These are phyloP conservation scores for Tortricodes alternella DNA, from an alignment of 2,888 invertebrate species.

Conservation along the genomic window DNA sequence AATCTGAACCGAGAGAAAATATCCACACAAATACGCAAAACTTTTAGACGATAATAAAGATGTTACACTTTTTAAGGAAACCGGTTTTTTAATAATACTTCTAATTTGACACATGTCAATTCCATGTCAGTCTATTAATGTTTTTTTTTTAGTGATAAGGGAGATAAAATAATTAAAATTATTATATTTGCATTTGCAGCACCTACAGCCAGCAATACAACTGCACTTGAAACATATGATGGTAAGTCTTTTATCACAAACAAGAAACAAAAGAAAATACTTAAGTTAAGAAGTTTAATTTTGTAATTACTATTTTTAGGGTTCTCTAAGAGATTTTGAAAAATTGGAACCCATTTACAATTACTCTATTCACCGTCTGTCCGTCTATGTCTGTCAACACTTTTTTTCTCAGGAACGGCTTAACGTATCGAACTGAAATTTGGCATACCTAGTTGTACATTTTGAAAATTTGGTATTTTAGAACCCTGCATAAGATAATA, in stretches of 20 bases:
- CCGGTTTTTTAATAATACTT: no score
- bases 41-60: background rate
- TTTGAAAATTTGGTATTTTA: no score
- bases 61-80: background rate
- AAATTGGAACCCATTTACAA: no score
- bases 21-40: background rate
- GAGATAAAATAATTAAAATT: background rate
- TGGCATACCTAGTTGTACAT: no score
- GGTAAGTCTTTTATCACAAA: conserved; percentile 49
- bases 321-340: no score
- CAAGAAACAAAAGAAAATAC: background rate
- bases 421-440: no score
- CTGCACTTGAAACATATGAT: conserved; percentile 86
- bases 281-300: background rate
- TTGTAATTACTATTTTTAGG: background rate
- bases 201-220: conserved; percentile 84
- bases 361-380: no score
- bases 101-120: no score
- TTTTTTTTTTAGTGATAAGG: background rate
- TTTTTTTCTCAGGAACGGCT: no score
- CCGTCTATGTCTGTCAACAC: no score
- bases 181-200: conserved; percentile 78
- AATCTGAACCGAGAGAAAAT: conserved; percentile 29
- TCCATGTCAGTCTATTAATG: no score
- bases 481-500: no score